phyloP scores from a whole-genome alignment of 64 coral and sea anemone genomes.

The Platygyra sinensis region DNA sequence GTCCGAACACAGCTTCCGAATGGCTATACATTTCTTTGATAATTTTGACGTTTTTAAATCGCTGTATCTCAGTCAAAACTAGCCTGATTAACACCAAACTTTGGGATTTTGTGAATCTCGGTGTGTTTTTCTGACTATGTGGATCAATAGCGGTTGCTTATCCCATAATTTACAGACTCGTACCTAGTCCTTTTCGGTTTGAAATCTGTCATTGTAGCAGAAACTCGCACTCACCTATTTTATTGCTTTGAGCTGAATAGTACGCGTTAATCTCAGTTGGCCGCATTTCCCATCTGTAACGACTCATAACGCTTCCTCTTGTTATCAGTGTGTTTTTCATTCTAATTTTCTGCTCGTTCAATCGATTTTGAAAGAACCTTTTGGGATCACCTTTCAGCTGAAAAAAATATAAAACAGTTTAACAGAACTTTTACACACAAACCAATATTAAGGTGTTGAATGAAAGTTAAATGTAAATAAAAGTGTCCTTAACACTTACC shows the following conservation, averaged over 20 bases:
- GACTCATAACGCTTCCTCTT: slow-evolving; percentile 10
- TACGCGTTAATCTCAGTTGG: slow-evolving; percentile 37
- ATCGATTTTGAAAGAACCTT: slow-evolving; percentile 60
- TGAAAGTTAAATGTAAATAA: neutral
- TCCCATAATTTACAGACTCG: too few relatives aligned
- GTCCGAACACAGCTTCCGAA: too few relatives aligned
- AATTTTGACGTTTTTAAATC: too few relatives aligned
- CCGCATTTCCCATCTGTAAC: slow-evolving; percentile 1
- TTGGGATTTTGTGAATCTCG: too few relatives aligned
- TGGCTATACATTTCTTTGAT: too few relatives aligned
- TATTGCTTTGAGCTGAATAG: slow-evolving; percentile 8
- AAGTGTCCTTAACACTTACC: slow-evolving; percentile 29
- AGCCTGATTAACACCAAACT: too few relatives aligned
- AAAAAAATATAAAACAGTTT: neutral
- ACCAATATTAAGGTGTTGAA: neutral
- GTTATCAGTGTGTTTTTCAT: slow-evolving; percentile 19
- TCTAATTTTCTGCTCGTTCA: slow-evolving; percentile 36
- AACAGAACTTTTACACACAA: neutral
- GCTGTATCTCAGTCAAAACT: too few relatives aligned
- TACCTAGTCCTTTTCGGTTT: too few relatives aligned
- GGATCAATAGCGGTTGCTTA: too few relatives aligned
- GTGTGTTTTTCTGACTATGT: too few relatives aligned
- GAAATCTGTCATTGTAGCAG: too few relatives aligned
- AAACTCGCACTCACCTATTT: slow-evolving; percentile 11
- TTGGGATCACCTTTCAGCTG: slow-evolving; percentile 58